These are phyloP conservation scores for Passer domesticus DNA, from an alignment of 2,113 vertebrate species.

Conservation along the genomic window DNA sequence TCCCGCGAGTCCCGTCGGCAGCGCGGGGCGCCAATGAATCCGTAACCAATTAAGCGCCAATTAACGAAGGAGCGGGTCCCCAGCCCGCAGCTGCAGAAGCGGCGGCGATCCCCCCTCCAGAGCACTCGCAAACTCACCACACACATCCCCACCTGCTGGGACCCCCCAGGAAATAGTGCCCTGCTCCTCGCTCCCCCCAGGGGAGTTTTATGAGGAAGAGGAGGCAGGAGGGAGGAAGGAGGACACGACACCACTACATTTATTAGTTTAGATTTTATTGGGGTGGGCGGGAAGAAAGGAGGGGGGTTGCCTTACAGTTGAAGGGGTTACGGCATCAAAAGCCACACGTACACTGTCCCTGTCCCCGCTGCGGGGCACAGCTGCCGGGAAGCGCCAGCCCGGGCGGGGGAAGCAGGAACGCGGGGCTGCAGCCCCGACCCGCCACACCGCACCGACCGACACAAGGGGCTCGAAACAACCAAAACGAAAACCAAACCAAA, in stretches of 20 bases:
- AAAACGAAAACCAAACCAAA: neutral
- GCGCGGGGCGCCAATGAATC: neutral
- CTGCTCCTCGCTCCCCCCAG: neutral
- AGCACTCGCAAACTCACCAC: neutral
- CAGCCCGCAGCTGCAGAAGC: neutral
- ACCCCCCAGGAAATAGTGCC: neutral
- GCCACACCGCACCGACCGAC: constrained; percentile 20
- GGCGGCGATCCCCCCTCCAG: neutral
- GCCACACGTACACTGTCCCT: constrained; percentile 47
- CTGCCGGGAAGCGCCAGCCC: constrained; percentile 25
- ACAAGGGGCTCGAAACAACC: neutral
- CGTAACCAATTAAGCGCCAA: neutral
- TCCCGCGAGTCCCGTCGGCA: neutral
- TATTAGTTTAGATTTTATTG: constrained; percentile 78
- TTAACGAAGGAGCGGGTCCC: neutral
- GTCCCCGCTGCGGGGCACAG: constrained; percentile 35
- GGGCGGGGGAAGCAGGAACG: neutral
- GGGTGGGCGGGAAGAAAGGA: constrained; percentile 38
- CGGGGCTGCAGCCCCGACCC: constrained; percentile 1
- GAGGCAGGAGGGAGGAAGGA: constrained; percentile 15
- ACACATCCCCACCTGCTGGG: neutral
- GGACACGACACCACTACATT: constrained; percentile 59
- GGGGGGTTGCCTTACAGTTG: constrained; percentile 72
- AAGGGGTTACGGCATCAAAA: constrained; percentile 68
- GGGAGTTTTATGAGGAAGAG: neutral